Conservation (phyloP, 1,140 invertebrate species). For the Holcopasites calliopsidis region DNA sequence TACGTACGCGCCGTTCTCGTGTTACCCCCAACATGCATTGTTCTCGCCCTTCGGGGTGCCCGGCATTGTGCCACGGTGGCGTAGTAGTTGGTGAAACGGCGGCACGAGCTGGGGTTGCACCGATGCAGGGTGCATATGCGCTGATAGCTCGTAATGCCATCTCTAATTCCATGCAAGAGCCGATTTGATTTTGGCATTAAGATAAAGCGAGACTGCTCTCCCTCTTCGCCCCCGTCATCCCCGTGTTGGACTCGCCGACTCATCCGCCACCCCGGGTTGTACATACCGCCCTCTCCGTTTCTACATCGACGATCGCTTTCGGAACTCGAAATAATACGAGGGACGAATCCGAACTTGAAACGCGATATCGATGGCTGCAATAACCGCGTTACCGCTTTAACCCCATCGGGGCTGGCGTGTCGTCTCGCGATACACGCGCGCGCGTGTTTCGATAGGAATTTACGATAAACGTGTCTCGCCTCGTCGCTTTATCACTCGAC, state of each 20-base stretch:
- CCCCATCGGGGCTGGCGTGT: slow-evolving; percentile 50
- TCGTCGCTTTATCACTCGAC: background rate
- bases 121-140: slow-evolving; percentile 74
- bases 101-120: slow-evolving; percentile 62
- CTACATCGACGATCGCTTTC: slow-evolving; percentile 30
- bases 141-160: slow-evolving; percentile 79
- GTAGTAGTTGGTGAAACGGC: slow-evolving; percentile 58
- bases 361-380: slow-evolving; percentile 53
- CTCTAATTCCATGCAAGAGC: slow-evolving; percentile 78
- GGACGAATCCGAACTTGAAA: slow-evolving; percentile 50
- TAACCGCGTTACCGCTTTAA: slow-evolving; percentile 51
- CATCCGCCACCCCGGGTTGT: background rate
- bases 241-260: background rate
- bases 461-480: background rate
- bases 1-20: slow-evolving; percentile 71
- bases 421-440: slow-evolving; percentile 15
- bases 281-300: background rate
- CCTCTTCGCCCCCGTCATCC: background rate
- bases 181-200: slow-evolving; percentile 80
- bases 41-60: slow-evolving; percentile 74
- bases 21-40: slow-evolving; percentile 73
- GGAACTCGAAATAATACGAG: slow-evolving; percentile 48
- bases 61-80: slow-evolving; percentile 72
- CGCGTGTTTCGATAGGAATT: slow-evolving; percentile 1
- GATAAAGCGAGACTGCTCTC: slow-evolving; percentile 72